These are phyloP conservation scores for Drosophila mercatorum DNA, from an alignment of 2,888 invertebrate species.

Conservation along the genomic window DNA sequence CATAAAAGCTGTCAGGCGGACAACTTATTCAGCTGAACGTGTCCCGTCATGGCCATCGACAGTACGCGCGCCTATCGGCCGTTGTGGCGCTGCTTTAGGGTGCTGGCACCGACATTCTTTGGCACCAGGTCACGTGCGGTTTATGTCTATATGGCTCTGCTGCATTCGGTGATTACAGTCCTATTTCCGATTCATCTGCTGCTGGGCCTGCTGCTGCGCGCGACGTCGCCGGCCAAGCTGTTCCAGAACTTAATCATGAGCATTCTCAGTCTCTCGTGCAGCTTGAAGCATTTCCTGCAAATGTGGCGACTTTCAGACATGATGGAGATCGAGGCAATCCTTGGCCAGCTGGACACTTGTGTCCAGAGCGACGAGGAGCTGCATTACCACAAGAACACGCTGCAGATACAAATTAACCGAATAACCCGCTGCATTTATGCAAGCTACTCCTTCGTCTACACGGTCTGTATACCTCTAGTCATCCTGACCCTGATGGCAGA, in stretches of 20 bases:
- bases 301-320: slow-evolving; percentile 43
- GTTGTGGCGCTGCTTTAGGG: slow-evolving; percentile 52
- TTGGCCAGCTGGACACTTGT: slow-evolving; percentile 43
- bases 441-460: slow-evolving; percentile 38
- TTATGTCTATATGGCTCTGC: slow-evolving; percentile 23
- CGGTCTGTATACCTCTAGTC: slow-evolving; percentile 1
- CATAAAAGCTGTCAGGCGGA: slow-evolving; percentile 47
- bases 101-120: slow-evolving; percentile 51
- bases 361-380: slow-evolving; percentile 37
- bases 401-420: slow-evolving; percentile 27
- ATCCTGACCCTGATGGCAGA: slow-evolving; percentile 20
- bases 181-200: slow-evolving; percentile 65
- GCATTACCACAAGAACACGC: slow-evolving; percentile 34
- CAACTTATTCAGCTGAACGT: slow-evolving; percentile 11
- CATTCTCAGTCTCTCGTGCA: slow-evolving; percentile 46
- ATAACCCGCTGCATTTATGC: slow-evolving; percentile 50
- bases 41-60: slow-evolving; percentile 36
- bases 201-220: slow-evolving; percentile 44
- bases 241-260: slow-evolving; percentile 56
- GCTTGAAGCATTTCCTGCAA: slow-evolving; percentile 51
- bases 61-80: slow-evolving; percentile 56
- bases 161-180: slow-evolving; percentile 53
- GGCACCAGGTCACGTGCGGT: slow-evolving; percentile 16
- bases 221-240: slow-evolving; percentile 25
- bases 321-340: slow-evolving; percentile 42